These are phyloP conservation scores for Aldrovandia affinis DNA, from an alignment of 2,797 vertebrate genomes.

Conservation along the genomic window DNA sequence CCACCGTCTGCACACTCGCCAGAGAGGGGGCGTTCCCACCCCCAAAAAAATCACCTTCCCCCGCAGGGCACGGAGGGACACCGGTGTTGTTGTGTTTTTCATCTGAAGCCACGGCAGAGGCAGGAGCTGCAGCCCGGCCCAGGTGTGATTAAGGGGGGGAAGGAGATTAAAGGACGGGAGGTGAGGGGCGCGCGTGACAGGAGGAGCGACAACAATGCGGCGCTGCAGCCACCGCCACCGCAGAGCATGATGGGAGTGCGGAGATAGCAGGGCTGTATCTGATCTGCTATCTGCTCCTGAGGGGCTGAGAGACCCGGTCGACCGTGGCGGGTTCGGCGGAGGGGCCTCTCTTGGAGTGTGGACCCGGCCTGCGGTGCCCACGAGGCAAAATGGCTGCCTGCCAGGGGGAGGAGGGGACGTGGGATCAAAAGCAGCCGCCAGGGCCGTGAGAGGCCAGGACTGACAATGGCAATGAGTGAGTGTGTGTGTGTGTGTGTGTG, in stretches of 20 bases:
- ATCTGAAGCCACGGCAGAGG: background rate
- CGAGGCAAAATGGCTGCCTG: background rate
- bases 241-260: background rate
- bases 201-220: background rate
- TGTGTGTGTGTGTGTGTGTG: slow-evolving; percentile 21
- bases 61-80: too few species aligned
- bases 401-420: background rate
- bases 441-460: background rate
- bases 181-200: background rate
- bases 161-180: background rate
- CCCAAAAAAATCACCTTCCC: too few species aligned
- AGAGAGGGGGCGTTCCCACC: too few species aligned
- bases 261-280: background rate
- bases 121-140: background rate
- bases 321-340: background rate
- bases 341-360: too few species aligned
- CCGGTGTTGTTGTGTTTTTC: background rate
- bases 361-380: background rate
- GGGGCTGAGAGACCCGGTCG: background rate
- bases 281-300: background rate
- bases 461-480: background rate
- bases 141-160: background rate
- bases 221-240: background rate
- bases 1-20: background rate
- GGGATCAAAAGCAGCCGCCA: background rate